Evolutionary conservation across 35 echinoderm and acorn worm species (phyloP).

Genomic region (Heliocidaris erythrogramma): DNA sequence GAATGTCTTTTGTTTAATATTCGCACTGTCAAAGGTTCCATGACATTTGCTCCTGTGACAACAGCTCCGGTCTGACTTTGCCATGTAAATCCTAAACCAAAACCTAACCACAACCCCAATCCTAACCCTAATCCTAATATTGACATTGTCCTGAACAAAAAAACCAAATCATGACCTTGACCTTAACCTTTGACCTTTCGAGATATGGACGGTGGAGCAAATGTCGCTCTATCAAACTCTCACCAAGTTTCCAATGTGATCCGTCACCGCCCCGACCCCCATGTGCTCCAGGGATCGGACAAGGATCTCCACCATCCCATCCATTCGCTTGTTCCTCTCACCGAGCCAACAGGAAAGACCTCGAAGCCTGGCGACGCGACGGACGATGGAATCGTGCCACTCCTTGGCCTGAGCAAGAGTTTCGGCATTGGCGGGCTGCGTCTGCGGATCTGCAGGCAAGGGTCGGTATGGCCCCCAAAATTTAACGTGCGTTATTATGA

Average conservation of each 20-base stretch:
- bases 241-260: constrained; percentile 24
- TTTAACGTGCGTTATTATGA: too few species aligned
- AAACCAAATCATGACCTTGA: too few species aligned
- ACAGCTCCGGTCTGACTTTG: too few species aligned
- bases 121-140: too few species aligned
- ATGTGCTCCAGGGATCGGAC: constrained; percentile 32
- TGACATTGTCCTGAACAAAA: too few species aligned
- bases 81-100: too few species aligned
- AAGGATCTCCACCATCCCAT: constrained; percentile 42
- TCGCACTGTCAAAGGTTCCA: too few species aligned
- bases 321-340: constrained; percentile 42
- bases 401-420: not conserved
- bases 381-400: constrained; percentile 31
- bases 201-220: too few species aligned
- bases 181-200: too few species aligned
- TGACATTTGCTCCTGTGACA: too few species aligned
- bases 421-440: not conserved
- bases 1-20: too few species aligned
- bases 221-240: not conserved
- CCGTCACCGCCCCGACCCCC: constrained; percentile 34
- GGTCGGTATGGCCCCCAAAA: not conserved
- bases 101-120: too few species aligned
- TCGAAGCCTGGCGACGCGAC: not conserved
- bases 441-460: not conserved
- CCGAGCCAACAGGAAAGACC: constrained; percentile 21